Evolutionary conservation across 1,140 invertebrate genomes (phyloP), one percentile per base, ranked within the genome.

Genomic region (Thaumetopoea pityocampa): DNA sequence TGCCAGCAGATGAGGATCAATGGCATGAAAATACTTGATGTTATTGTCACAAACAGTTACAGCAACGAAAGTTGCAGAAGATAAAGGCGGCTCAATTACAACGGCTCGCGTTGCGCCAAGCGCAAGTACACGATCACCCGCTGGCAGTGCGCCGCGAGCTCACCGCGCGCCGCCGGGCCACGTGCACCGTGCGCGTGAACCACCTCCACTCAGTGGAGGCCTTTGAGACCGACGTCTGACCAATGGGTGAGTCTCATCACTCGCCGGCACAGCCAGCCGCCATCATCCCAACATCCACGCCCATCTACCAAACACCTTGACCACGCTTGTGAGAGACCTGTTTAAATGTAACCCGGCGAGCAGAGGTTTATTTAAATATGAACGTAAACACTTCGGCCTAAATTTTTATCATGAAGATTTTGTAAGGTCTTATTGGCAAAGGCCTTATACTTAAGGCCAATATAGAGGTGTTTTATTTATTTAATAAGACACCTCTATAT

Each of bases 201-300:
- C 70, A 72, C 35, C 48, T 84, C 32, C 78, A 84, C 34, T 47
- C 66, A 26, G 58, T 68, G 0, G 74, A 78, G 22, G 69, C 73
- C 82, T 95, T 97, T 85, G 96, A 98, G 88, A 98, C 96, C 88
- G 96, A 98, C 89, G 96, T 98, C 92, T 98, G 95, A 98, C 94
- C 94, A 93, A 90, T 90, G 89, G 92, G 93, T 95, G 87, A 89
- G 87, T 83, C 14, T n/a, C 7, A 17, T 4, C 11, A 5, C n/a
- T 12, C 4, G 18, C 6, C 16, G 5, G 5, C 6, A 12, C 32
- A 45, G 15, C 23, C 15, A 40, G 10, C n/a, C n/a, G 37, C 30
- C 37, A 30, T 22, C 37, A 40, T 30, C 5, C 27, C 37, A 28
- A 30, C 37, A 18, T 27, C 19, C 15, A 8, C 19, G 16, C 27